Base-by-base conservation (phyloP, 1,140 invertebrate genomes). In the Ceratosolen fusciceps region DNA sequence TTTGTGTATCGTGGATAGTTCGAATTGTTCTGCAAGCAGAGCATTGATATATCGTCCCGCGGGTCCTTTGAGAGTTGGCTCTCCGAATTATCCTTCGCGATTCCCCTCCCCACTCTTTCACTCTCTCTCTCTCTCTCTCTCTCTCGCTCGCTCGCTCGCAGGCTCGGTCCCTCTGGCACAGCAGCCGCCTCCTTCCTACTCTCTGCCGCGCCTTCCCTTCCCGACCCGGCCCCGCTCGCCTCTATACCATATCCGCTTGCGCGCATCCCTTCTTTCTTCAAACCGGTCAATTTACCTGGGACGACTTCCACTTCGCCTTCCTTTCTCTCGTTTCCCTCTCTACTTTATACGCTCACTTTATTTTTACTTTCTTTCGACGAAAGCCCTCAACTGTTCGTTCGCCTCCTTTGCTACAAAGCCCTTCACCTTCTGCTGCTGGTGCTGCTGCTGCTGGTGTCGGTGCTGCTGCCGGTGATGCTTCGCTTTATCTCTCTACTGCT, bases 1-100 rank as follows among this genome's bases (percentile, higher is more conserved):
- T 90, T 90, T 90, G 89, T 90, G 89, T 89, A 89, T 90, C 88
- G 88, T 86, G 85, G 88, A 90, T 90, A 90, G 89, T 89, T 90
- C 80, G 88, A 89, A 90, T 90, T 90, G 88, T 90, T 90, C 84
- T 85, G 87, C 88, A 87, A 90, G 86, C 88, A 84, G 87, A 86
- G 87, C 89, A 90, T 90, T 90, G 90, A 90, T 90, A 90, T 90
- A 90, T 90, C 89, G 89, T 89, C 81, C 84, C 88, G 89, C 89
- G 88, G 90, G 87, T 88, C 88, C 90, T 90, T 90, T 90, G 89
- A 90, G 87, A 86, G 84, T 83, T 78, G 82, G 79, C 86, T 73
- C 79, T 71, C 87, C 88, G 87, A 89, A 88, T 89, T 89, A 89
- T 88, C 87, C 86, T 88, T 86, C 85, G 86, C 86, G 84, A 79